Evolutionary conservation across 1,140 invertebrate genomes (phyloP).

Genomic region (Ylistrum balloti): DNA sequence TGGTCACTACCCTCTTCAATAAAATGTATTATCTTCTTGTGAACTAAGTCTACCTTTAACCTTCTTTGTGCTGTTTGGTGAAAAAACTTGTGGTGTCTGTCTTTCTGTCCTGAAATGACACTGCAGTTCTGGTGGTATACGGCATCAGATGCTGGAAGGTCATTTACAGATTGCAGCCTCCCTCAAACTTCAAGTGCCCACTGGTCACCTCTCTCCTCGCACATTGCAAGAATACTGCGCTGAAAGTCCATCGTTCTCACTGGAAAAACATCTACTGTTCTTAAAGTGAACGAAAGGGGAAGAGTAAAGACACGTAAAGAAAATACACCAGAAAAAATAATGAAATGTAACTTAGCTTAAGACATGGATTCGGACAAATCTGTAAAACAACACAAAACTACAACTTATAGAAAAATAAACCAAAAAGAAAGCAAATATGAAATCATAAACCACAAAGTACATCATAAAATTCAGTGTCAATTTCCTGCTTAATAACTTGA

Average conservation of each 20-base stretch:
- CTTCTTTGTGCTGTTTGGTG: neutral
- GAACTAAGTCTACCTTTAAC: neutral
- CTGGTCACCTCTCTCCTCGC: conserved; percentile 55
- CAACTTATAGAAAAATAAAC: no score
- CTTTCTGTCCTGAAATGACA: conserved; percentile 57
- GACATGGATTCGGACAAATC: no score
- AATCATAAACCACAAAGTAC: no score
- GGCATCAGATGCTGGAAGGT: conserved; percentile 63
- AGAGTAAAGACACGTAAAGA: no score
- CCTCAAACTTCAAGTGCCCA: conserved; percentile 52
- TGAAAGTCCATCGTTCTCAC: conserved; percentile 61
- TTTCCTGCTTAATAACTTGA: no score
- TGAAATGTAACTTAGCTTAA: no score
- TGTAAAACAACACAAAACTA: no score
- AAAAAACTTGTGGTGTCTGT: conserved; percentile 44
- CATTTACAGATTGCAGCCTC: conserved; percentile 50
- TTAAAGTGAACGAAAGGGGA: neutral
- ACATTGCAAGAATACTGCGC: conserved; percentile 32
- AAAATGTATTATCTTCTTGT: conserved; percentile 43
- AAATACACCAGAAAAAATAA: no score
- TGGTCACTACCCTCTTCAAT: conserved; percentile 57
- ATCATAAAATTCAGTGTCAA: no score
- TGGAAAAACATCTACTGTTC: conserved; percentile 52
- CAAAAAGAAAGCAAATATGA: no score
- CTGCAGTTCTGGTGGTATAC: conserved; percentile 60